Evolutionary conservation across 2,113 vertebrate species (phyloP).

Genomic region (Cinclus mexicanus): DNA sequence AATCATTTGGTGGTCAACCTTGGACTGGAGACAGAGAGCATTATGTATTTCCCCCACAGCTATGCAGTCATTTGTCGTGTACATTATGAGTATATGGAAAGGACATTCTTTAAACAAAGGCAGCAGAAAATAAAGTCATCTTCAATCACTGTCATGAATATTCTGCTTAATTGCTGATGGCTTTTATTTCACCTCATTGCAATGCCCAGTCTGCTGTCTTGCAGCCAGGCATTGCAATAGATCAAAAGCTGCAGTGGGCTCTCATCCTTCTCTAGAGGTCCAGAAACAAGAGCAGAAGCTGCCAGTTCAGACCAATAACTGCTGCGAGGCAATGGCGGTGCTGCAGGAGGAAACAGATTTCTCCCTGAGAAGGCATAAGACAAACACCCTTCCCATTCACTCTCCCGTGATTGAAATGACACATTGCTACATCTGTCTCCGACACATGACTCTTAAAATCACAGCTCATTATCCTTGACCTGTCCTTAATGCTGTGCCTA

Average conservation of each 20-base stretch:
- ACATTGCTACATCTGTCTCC: background rate
- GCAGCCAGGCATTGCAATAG: background rate
- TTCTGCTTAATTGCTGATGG: conserved; percentile 19
- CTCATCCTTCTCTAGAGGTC: background rate
- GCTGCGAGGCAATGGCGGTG: fast-evolving
- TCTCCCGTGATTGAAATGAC: conserved; percentile 33
- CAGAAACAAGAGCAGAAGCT: background rate
- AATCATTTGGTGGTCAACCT: background rate
- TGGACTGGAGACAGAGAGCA: background rate
- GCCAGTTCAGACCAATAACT: background rate
- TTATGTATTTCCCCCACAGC: background rate
- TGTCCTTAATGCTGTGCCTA: background rate
- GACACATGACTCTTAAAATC: background rate
- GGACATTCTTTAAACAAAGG: conserved; percentile 11
- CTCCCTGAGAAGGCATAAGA: background rate
- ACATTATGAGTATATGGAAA: background rate
- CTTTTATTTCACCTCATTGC: background rate
- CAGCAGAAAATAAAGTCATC: conserved; percentile 9
- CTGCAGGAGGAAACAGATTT: background rate
- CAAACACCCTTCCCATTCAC: background rate
- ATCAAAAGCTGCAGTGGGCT: background rate
- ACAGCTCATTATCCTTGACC: conserved; percentile 32
- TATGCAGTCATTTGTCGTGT: background rate
- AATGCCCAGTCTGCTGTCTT: background rate
- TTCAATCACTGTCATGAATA: conserved; percentile 13